Evolutionary conservation across 2,113 vertebrate species (phyloP), one percentile per base, ranked within the genome.

Genomic region (Rhea americana): DNA sequence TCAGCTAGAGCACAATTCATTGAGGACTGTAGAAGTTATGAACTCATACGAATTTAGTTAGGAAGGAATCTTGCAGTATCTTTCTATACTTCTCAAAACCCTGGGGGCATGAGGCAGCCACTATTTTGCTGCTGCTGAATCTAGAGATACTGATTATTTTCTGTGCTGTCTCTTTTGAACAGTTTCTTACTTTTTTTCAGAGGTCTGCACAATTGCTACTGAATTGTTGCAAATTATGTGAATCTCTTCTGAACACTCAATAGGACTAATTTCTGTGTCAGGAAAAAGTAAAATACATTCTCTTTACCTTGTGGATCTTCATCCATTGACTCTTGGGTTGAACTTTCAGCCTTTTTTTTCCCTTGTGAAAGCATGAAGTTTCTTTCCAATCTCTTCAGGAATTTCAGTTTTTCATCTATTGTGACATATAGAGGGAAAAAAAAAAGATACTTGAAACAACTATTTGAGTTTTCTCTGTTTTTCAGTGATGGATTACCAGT

Each of bases 321-420:
- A 66, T 89, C 88, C 28, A 12, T 5, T 21, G 86, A 86, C 55
- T 87, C 85, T 21, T 11, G 28, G 15, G 73, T 62, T 79, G 82
- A 93, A n/a, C 81, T 61, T 91, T 93, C 87, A 86, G 59, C 63
- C 14, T 61, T 66, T 62, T 92, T 58, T n/a, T 50, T 84, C 25
- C 41, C 77, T 61, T 91, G 71, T 41, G 89, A 74, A 90, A 55
- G 24, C 19, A 48, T 1, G 43, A 68, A 56, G 74, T 91, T 94
- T 35, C 43, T 91, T 89, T 95, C 96, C 66, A 95, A 10, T 39
- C 78, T 87, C 70, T 96, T 91, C 73, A 97, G 37, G 17, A 89
- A 12, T 81, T 93, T 92, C 77, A 93, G 14, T 90, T 97, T 97
- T 92, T 96, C 87, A 89, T 97, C 97, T 96, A 58, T 51, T 76